Evolutionary conservation across 2,797 vertebrate genomes (phyloP), one percentile per base, ranked within the genome.

Genomic region (Sphenodon punctatus): DNA sequence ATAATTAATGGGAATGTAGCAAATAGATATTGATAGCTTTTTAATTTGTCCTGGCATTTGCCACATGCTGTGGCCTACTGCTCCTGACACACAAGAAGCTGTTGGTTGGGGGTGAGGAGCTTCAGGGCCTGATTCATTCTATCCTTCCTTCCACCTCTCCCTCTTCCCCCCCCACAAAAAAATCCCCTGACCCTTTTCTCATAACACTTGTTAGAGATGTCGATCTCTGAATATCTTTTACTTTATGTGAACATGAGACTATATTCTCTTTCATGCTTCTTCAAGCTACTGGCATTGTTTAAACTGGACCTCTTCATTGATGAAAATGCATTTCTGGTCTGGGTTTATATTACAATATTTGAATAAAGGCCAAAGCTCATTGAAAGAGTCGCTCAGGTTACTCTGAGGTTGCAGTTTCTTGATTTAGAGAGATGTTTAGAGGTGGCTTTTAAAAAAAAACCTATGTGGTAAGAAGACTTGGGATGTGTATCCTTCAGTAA

Each of bases 341-440:
- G 43, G 64, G 66, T 43, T 87, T 83, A 46, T 45, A 59, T 83
- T 80, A 80, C 56, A 43, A 41, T 88, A 27, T 64, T 90, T 92
- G 87, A 86, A 71, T 56, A 38, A 78, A 82, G 51, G 72, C 85
- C 82, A 87, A 73, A 75, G 55, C 67, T 84, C 83, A 71, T 51
- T 78, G 73, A 64, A 92, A 75, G 75, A 88, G 79, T 77, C 80
- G 66, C 51, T 89, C 20, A 0, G 80, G 72, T 80, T 89, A 70
- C 67, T 90, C 36, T 71, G 82, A 67, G 13, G 36, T 6, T 88
- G 68, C 67, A 41, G 20, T 75, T 86, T 70, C 34, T 74, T 80
- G n/a, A 46, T 84, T 42, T 80, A 45, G 51, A 59, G 66, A 67
- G 23, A 19, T 30, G 27, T 16, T 49, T 43, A 25, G 25, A 60